These are phyloP conservation scores for Sprattus sprattus DNA, from an alignment of 2,113 vertebrate species.

Conservation along the genomic window DNA sequence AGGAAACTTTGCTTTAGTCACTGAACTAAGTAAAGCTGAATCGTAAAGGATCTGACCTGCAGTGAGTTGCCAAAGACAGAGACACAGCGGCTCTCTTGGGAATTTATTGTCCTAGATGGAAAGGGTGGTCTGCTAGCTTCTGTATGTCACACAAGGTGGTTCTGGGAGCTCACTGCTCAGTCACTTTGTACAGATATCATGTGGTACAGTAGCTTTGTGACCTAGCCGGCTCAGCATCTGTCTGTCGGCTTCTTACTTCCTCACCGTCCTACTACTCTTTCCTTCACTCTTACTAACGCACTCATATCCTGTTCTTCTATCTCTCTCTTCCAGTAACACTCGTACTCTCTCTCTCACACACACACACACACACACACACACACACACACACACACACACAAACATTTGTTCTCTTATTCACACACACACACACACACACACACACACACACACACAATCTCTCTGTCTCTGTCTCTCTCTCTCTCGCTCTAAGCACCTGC, in stretches of 20 bases:
- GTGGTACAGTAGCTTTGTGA: slow-evolving; percentile 25
- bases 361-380: too few relatives aligned
- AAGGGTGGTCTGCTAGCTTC: background rate
- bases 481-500: slow-evolving; percentile 73
- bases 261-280: background rate
- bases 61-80: slow-evolving; percentile 19
- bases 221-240: slow-evolving; percentile 14
- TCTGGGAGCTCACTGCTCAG: slow-evolving; percentile 21
- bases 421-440: too few relatives aligned
- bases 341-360: background rate
- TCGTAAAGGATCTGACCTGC: slow-evolving; percentile 16
- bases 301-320: background rate
- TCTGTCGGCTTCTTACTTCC: background rate
- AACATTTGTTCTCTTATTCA: background rate
- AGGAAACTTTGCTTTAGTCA: background rate
- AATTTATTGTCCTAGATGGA: background rate
- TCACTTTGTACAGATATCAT: slow-evolving; percentile 29
- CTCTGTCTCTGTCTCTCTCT: slow-evolving; percentile 1
- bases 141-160: slow-evolving; percentile 4
- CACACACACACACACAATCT: background rate
- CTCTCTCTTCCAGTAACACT: background rate
- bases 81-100: background rate
- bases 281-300: background rate
- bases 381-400: background rate
- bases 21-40: background rate